Base-by-base conservation (phyloP, 2,797 vertebrate species). In the Coregonus sp. region DNA sequence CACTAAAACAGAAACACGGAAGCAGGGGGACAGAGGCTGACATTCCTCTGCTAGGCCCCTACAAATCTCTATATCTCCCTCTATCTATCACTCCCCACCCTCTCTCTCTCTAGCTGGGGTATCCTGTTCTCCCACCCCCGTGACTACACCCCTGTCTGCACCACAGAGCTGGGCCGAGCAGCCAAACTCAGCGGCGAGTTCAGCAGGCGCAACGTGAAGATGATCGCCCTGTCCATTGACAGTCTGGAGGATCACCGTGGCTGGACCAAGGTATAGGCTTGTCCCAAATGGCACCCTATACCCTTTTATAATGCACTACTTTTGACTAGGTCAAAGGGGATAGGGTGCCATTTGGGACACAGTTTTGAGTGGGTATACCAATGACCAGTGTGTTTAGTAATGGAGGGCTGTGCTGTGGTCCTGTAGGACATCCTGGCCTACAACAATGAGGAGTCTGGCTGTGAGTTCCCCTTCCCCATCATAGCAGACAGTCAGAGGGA, bases 91-190 rank as follows among this genome's bases (percentile, higher is more conserved):
- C 33, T 11, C 11, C 67, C 14, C 35, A 11, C 9, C 20, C 40
- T 33, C 65, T 52, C 20, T 11, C 85, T 88, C 14, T 85, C 12
- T 85, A 99, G 97, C 74, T 99, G 98, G 98, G 96, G 96, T 20
- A 92, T 99, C 85, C 92, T 99, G 72, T 98, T 98, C 90, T 98
- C 98, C 29, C 97, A 99, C 83, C 97, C 97, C 0, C 92, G 92
- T 73, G 98, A 99, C 89, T 99, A 96, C 87, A 99, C 97, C 0
- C 97, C 97, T 0, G 97, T 99, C 37, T 99, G 97, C 84, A 98
- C 98, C 89, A 98, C 97, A 0, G 97, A 99, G 90, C 95, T 99
- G 14, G 97, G 97, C 25, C 91, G 95, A 79, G 96, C 95, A 0
- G 95, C 93, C 0, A 93, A 93, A 75, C 86, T 98, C 84, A 92